phyloP scores from a whole-genome alignment of 2,797 vertebrate genomes.

The Selene dorsalis region DNA sequence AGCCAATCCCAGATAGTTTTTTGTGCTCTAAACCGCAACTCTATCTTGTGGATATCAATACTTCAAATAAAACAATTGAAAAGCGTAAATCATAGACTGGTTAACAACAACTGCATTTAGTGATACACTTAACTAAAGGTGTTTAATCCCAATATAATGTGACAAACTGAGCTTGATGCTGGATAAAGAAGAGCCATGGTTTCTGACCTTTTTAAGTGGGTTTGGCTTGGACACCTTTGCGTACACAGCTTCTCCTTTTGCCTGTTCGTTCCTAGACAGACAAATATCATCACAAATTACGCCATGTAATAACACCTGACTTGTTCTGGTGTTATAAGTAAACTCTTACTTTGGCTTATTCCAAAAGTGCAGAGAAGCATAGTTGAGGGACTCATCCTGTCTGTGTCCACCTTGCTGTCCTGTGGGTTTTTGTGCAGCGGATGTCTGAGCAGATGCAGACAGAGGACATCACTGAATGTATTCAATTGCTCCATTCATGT shows the following conservation, averaged over 20 bases:
- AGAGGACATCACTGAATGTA: slow-evolving; percentile 22
- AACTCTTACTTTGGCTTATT: slow-evolving; percentile 57
- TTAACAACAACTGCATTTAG: too few species aligned
- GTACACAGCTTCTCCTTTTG: slow-evolving; percentile 33
- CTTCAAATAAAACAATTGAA: too few species aligned
- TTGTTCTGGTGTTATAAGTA: background rate
- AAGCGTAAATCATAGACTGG: too few species aligned
- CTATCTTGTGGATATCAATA: too few species aligned
- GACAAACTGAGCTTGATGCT: background rate
- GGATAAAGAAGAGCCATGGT: background rate
- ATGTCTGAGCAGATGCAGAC: slow-evolving; percentile 51
- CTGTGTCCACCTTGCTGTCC: slow-evolving; percentile 13
- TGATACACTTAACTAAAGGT: too few species aligned
- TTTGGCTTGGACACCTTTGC: slow-evolving; percentile 40
- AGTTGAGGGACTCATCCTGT: slow-evolving; percentile 48
- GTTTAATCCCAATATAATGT: background rate
- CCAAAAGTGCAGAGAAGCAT: slow-evolving; percentile 58
- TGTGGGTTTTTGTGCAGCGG: slow-evolving; percentile 25
- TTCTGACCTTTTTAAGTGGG: slow-evolving; percentile 44
- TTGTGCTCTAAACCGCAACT: too few species aligned
- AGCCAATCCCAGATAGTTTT: too few species aligned
- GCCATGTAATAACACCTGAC: background rate
- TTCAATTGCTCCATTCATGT: slow-evolving; percentile 55
- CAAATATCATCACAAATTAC: background rate
- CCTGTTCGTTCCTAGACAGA: slow-evolving; percentile 23